A percentile compares a stretch with the other conserved stretches of the same genome.
Evolutionary conservation across 2,113 vertebrate species (phyloP).

Genomic region (Microtus montanus): DNA sequence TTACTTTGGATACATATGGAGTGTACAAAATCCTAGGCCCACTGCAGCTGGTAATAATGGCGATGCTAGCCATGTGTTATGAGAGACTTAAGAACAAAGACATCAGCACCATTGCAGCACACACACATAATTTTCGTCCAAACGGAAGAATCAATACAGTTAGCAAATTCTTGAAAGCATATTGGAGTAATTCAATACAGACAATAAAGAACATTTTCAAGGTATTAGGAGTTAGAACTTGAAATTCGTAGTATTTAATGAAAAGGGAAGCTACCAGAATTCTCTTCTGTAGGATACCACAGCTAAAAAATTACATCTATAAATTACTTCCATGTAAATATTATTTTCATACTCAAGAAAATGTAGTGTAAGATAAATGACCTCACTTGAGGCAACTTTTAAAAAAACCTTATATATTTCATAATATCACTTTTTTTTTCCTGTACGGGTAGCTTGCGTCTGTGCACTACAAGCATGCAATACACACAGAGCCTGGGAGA

Average conservation of each 20-base stretch:
- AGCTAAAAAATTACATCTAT: conserved; percentile 38
- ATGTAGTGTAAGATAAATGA: background rate
- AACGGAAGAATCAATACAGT: conserved; percentile 34
- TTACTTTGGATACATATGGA: conserved; percentile 71
- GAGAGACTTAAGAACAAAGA: conserved; percentile 69
- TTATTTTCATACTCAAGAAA: background rate
- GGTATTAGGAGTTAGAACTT: conserved; percentile 26
- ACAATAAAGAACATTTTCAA: conserved; percentile 40
- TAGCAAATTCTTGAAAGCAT: conserved; percentile 38
- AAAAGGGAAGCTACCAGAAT: conserved; percentile 6
- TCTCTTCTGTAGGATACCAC: background rate
- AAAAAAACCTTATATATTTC: background rate
- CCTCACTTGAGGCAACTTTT: background rate
- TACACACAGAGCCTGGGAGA: background rate
- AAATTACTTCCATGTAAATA: conserved; percentile 4
- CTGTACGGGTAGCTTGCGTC: too few species aligned
- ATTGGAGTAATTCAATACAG: conserved; percentile 19
- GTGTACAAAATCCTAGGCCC: conserved; percentile 68
- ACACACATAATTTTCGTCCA: conserved; percentile 51
- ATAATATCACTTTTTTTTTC: background rate
- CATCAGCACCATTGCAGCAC: conserved; percentile 59
- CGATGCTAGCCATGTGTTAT: conserved; percentile 62
- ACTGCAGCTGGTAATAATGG: conserved; percentile 62
- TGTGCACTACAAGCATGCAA: background rate
- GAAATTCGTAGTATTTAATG: conserved; percentile 39